Evolutionary conservation across 2,113 vertebrate species (phyloP).

Genomic region (Corvus cornix): DNA sequence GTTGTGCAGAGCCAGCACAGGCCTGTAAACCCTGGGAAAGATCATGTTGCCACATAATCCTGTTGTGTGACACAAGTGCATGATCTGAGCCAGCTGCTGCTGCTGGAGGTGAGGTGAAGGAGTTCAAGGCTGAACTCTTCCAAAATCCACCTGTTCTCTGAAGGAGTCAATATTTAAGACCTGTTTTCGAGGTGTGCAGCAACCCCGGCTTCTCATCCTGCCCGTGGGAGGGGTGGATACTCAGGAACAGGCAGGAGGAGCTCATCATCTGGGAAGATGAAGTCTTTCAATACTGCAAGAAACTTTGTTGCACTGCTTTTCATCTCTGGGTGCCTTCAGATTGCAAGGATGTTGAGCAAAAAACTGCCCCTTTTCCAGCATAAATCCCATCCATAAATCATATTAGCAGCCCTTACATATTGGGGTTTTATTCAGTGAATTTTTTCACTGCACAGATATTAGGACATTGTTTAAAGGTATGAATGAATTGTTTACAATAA

Average conservation of each 20-base stretch:
- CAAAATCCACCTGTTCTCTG: neutral
- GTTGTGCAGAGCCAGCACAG: neutral
- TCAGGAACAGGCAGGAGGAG: fast-evolving
- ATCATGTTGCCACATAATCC: neutral
- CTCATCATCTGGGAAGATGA: neutral
- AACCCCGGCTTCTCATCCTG: neutral
- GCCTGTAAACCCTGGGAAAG: neutral
- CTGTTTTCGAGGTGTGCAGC: neutral
- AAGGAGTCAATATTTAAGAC: neutral
- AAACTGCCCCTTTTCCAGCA: neutral
- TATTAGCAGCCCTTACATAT: neutral
- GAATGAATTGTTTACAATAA: neutral
- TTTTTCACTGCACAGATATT: neutral
- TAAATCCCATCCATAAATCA: neutral
- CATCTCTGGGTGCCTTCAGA: neutral
- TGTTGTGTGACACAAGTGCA: fast-evolving
- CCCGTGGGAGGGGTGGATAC: neutral
- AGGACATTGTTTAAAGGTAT: neutral
- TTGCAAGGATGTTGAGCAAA: neutral
- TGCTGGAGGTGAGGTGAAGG: neutral
- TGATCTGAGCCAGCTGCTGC: neutral
- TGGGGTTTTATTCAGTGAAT: neutral
- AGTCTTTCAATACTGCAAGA: neutral
- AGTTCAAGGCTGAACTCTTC: neutral
- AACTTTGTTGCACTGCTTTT: neutral